phyloP scores from a whole-genome alignment of 2,888 invertebrate genomes.

The Zeuzera pyrina region DNA sequence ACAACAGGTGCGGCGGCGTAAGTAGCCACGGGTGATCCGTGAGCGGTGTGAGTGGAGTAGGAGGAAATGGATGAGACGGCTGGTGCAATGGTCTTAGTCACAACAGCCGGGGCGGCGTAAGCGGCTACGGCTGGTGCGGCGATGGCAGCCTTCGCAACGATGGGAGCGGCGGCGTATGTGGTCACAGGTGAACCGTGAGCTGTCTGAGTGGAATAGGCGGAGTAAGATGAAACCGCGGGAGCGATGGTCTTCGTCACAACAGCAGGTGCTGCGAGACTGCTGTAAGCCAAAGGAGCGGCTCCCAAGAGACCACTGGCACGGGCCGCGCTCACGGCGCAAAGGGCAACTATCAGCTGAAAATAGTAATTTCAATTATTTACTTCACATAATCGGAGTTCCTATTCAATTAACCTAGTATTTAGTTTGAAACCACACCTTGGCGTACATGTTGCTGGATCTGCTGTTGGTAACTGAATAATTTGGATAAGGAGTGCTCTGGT shows the following conservation, averaged over 20 bases:
- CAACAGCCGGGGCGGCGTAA: constrained; percentile 21
- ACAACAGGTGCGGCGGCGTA: constrained; percentile 57
- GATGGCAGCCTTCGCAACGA: constrained; percentile 42
- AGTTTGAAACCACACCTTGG: constrained; percentile 42
- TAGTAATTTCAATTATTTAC: constrained; percentile 4
- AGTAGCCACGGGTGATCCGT: constrained; percentile 37
- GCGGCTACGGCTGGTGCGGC: constrained; percentile 28
- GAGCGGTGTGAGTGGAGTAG: constrained; percentile 37
- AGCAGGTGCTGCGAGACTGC: constrained; percentile 48
- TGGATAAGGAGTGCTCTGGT: constrained; percentile 51
- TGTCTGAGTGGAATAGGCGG: constrained; percentile 7
- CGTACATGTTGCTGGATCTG: constrained; percentile 66
- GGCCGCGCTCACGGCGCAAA: constrained; percentile 73
- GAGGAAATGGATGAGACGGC: constrained; percentile 28
- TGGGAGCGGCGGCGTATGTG: constrained; percentile 32
- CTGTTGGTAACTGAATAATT: constrained; percentile 70
- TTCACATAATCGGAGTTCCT: too few relatives aligned
- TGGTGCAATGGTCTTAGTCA: constrained; percentile 17
- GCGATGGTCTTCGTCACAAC: constrained; percentile 12
- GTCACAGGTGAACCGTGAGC: constrained; percentile 18
- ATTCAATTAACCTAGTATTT: too few relatives aligned
- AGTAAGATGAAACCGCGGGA: constrained; percentile 12
- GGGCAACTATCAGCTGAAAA: constrained; percentile 69
- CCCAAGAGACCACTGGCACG: constrained; percentile 69
- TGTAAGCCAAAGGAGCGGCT: constrained; percentile 61